Percentiles rank a stretch among this genome's conserved stretches.
Evolutionary conservation across 1,140 invertebrate species (phyloP).

Genomic region (Euglossa dilemma): DNA sequence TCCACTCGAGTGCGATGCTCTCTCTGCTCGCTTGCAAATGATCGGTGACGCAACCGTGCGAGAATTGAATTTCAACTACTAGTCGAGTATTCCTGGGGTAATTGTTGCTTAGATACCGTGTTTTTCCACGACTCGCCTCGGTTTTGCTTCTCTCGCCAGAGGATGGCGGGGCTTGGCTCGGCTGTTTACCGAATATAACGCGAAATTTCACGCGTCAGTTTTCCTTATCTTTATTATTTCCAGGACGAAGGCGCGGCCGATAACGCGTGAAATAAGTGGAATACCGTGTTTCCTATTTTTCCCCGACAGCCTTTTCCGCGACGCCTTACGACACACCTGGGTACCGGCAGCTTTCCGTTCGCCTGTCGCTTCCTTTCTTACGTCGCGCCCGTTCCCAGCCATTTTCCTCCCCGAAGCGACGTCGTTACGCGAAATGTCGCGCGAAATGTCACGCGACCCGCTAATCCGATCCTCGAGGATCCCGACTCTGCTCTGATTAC

Average conservation of each 20-base stretch:
- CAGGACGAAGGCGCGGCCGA: not conserved
- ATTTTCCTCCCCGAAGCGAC: not conserved
- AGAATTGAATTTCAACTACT: too few relatives aligned
- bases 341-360: not conserved
- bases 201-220: not conserved
- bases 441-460: not conserved
- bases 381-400: too few relatives aligned
- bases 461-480: not conserved
- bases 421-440: not conserved
- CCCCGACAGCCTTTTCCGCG: not conserved
- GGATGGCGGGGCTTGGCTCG: not conserved
- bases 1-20: too few relatives aligned
- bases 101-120: too few relatives aligned
- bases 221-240: conserved; percentile 28
- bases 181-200: conserved; percentile 21
- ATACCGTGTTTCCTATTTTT: conserved; percentile 48
- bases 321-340: conserved; percentile 22
- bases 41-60: too few relatives aligned
- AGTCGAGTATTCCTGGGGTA: too few relatives aligned
- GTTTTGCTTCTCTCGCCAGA: too few relatives aligned
- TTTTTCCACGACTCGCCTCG: too few relatives aligned
- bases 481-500: not conserved
- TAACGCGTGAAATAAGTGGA: conserved; percentile 40
- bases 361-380: not conserved
- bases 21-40: too few relatives aligned